phyloP scores from a whole-genome alignment of 1,140 invertebrate species.

The Drosophila sechellia region DNA sequence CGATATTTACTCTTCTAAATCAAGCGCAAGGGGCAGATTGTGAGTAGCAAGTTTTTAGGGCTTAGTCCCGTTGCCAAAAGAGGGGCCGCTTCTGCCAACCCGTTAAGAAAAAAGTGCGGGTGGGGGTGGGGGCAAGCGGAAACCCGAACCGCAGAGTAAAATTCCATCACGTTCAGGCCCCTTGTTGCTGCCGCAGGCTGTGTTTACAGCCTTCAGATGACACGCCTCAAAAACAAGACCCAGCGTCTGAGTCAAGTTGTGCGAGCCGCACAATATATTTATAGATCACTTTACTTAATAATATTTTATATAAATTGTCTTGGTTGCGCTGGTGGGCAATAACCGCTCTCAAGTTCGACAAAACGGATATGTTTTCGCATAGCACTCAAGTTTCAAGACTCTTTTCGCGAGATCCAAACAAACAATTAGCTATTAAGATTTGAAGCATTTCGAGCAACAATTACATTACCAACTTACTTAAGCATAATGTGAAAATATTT shows the following conservation, averaged over 20 bases:
- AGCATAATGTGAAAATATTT: slow-evolving; percentile 70
- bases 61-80: background rate
- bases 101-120: background rate
- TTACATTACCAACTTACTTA: slow-evolving; percentile 52
- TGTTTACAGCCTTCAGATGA: slow-evolving; percentile 41
- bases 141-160: slow-evolving; percentile 10
- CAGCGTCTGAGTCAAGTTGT: slow-evolving; percentile 46
- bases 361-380: slow-evolving; percentile 52
- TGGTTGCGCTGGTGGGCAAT: slow-evolving; percentile 47
- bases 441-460: slow-evolving; percentile 53
- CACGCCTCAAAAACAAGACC: slow-evolving; percentile 55
- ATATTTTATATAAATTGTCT: slow-evolving; percentile 50
- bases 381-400: slow-evolving; percentile 34
- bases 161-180: slow-evolving; percentile 46
- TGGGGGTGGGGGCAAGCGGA: slow-evolving; percentile 6
- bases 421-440: slow-evolving; percentile 80
- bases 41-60: background rate
- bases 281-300: slow-evolving; percentile 55
- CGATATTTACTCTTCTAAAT: background rate
- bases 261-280: slow-evolving; percentile 45
- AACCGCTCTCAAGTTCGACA: slow-evolving; percentile 70
- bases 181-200: slow-evolving; percentile 25
- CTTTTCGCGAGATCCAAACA: slow-evolving; percentile 52
- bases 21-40: background rate
- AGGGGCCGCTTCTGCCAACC: slow-evolving; percentile 10